phyloP scores from a whole-genome alignment of 2,888 invertebrate genomes.

The Limnephilus auricula region DNA sequence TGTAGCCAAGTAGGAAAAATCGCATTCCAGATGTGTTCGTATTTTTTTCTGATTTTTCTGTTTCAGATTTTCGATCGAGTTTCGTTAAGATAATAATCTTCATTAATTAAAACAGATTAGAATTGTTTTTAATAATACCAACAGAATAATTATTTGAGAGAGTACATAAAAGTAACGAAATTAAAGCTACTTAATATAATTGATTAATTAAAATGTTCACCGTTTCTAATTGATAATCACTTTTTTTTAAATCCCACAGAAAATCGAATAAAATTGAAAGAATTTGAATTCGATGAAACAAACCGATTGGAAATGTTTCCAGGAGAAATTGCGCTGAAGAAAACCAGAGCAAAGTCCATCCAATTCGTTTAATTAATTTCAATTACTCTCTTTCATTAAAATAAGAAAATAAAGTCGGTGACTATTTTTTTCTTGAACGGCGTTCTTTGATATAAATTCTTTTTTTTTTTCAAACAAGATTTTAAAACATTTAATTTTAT shows the following conservation, averaged over 20 bases:
- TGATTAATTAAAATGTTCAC: too few relatives aligned
- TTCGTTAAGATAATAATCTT: too few relatives aligned
- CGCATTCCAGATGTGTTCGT: too few relatives aligned
- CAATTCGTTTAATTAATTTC: background rate
- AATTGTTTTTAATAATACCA: too few relatives aligned
- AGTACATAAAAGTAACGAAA: background rate
- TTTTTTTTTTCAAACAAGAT: background rate
- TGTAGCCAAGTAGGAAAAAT: too few relatives aligned
- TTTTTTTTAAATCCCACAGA: background rate
- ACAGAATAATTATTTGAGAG: too few relatives aligned
- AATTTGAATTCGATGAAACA: background rate
- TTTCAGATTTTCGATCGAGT: too few relatives aligned
- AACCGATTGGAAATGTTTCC: background rate
- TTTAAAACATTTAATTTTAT: background rate
- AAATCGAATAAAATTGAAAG: background rate
- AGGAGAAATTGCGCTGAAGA: background rate
- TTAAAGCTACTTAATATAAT: background rate
- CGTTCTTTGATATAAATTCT: background rate
- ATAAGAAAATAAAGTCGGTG: background rate
- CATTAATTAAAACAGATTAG: too few relatives aligned
- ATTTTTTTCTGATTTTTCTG: too few relatives aligned
- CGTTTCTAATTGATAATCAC: background rate
- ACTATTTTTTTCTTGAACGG: background rate
- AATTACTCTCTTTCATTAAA: background rate
- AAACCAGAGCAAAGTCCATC: background rate